phyloP scores from a whole-genome alignment of 2,888 invertebrate genomes.

The Nysson spinosus region DNA sequence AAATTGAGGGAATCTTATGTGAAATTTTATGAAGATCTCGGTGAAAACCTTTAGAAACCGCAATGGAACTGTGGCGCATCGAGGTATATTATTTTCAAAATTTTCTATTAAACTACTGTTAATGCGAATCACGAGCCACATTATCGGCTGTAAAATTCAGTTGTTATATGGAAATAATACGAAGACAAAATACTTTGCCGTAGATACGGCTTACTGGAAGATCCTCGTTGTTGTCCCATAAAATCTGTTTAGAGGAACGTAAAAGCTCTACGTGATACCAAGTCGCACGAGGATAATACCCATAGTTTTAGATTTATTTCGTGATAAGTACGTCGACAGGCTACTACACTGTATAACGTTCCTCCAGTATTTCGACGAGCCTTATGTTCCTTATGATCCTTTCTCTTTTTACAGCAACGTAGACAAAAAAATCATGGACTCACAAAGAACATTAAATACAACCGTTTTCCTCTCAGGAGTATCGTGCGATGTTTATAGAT shows the following conservation, averaged over 20 bases:
- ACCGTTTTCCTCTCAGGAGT: too few relatives aligned
- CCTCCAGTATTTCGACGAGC: not conserved
- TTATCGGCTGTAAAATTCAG: too few relatives aligned
- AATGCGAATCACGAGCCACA: too few relatives aligned
- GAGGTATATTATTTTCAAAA: too few relatives aligned
- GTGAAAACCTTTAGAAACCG: too few relatives aligned
- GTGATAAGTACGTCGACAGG: conserved; percentile 24
- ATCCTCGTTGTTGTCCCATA: conserved; percentile 33
- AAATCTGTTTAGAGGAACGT: conserved; percentile 59
- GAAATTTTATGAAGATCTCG: too few relatives aligned
- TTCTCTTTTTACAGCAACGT: not conserved
- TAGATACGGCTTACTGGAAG: not conserved
- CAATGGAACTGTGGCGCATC: too few relatives aligned
- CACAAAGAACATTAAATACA: too few relatives aligned
- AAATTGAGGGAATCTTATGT: too few relatives aligned
- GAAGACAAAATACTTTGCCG: conserved; percentile 1
- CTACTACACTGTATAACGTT: conserved; percentile 1
- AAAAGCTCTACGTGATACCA: conserved; percentile 41
- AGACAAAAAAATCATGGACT: not conserved
- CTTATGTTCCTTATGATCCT: not conserved
- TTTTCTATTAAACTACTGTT: too few relatives aligned
- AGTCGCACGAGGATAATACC: conserved; percentile 17
- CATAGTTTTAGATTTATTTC: conserved; percentile 38
- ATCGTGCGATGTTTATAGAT: too few relatives aligned
- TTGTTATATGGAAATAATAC: conserved; percentile 38